phyloP scores from a whole-genome alignment of 2,888 invertebrate genomes.

The Tetragnatha montana region DNA sequence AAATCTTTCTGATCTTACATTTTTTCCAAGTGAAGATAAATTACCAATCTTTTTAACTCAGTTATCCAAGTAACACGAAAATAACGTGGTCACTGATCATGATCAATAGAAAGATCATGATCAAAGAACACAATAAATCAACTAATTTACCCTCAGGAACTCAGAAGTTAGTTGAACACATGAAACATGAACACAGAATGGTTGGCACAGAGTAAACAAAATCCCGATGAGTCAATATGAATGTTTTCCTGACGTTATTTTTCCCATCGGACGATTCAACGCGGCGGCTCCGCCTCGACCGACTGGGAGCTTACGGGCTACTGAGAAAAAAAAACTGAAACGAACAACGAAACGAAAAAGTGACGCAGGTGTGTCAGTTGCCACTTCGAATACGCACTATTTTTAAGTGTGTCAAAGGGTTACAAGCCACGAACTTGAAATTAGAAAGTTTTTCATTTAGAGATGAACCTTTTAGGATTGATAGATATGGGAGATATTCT shows the following conservation, averaged over 20 bases:
- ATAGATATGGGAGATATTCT: too few relatives aligned
- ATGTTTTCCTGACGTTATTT: background rate
- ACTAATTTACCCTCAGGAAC: background rate
- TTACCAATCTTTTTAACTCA: too few relatives aligned
- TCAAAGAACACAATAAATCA: background rate
- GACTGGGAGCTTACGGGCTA: background rate
- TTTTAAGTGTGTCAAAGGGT: too few relatives aligned
- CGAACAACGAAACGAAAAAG: background rate
- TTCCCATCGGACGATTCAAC: background rate
- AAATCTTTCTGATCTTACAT: too few relatives aligned
- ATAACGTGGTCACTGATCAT: too few relatives aligned
- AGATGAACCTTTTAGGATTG: too few relatives aligned
- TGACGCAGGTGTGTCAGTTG: slow-evolving; percentile 40
- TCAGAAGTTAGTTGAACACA: background rate
- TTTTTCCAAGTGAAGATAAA: too few relatives aligned
- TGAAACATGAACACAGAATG: background rate
- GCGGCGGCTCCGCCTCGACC: background rate
- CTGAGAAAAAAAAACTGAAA: background rate
- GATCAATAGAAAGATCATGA: too few relatives aligned
- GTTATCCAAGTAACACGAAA: too few relatives aligned
- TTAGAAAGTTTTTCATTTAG: too few relatives aligned
- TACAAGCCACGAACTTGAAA: too few relatives aligned
- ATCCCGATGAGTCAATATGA: background rate
- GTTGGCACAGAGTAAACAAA: background rate
- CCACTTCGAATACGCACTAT: slow-evolving; percentile 4